Base-by-base conservation (phyloP, 2,113 vertebrate species). In the Oreocharis arfaki region DNA sequence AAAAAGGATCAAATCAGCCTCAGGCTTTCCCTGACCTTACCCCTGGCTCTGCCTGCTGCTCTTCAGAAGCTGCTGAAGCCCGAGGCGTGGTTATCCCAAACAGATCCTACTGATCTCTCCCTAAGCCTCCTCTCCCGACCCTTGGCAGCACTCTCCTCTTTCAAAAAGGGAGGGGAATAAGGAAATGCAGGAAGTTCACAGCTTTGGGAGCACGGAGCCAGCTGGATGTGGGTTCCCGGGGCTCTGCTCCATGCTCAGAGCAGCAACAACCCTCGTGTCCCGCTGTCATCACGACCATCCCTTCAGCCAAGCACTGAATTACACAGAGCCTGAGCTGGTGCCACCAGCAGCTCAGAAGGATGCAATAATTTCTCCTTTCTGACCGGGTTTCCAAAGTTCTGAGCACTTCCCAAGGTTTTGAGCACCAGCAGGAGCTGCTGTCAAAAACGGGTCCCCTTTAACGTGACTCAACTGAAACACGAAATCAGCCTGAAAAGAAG, bases 401-500 rank as follows among this genome's bases (percentile, higher is more conserved):
- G 60, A 84, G 67, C 33, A 5, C 59, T 50, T 89, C 63, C 67
- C 1, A 32, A 65, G 70, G 39, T 33, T 37, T 1, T 30, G 59
- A 27, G 27, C 14, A 1, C 44, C 93, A 75, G 47, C 50, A 60
- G 87, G 82, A 86, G 68, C 76, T 77, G 64, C 64, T 80, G 90
- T 20, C 10, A 10, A 9, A 49, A 83, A 73, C 4, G 21, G 11
- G 10, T 7, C 12, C 39, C 52, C 33, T 84, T 87, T 59, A 47
- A n/a, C 0, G 7, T 84, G 90, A 86, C 79, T 95, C 95, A 75
- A 63, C 59, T 70, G 79, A 95, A 90, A 81, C 20, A 63, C 6
- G 59, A 68, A 67, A 88, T 74, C 41, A 89, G 30, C 73, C 86
- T 75, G 80, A 9, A 80, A 77, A 71, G 73, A 37, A 71, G 42